Conservation (phyloP, 2,797 vertebrate genomes). For the Rhabdophis nuchalis region DNA sequence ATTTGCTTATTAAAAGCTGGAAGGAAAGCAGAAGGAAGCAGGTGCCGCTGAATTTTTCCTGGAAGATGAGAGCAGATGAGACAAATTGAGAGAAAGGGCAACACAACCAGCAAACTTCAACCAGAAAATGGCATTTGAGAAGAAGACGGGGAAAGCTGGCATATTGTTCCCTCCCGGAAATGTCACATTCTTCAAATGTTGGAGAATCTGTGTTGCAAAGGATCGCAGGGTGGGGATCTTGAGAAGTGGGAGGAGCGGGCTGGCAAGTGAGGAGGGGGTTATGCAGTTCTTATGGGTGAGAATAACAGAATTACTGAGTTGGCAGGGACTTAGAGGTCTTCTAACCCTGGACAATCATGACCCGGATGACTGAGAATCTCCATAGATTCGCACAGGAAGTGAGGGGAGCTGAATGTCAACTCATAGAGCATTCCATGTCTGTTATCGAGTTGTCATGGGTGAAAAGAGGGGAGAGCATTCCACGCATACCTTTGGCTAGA, state of each 20-base stretch:
- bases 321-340: background rate
- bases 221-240: background rate
- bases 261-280: background rate
- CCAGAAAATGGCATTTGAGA: background rate
- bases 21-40: background rate
- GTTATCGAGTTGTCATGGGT: too few relatives aligned
- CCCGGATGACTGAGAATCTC: too few relatives aligned
- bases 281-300: background rate
- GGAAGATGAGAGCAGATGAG: background rate
- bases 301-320: background rate
- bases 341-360: too few relatives aligned
- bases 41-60: background rate
- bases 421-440: too few relatives aligned
- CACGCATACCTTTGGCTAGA: too few relatives aligned
- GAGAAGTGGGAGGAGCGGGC: background rate
- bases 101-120: background rate
- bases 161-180: background rate
- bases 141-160: background rate
- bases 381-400: too few relatives aligned
- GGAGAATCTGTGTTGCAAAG: background rate
- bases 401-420: too few relatives aligned
- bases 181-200: background rate
- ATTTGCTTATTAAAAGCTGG: conserved; percentile 3
- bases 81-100: background rate
- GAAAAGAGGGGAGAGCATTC: too few relatives aligned